A percentile compares a stretch with the other conserved stretches of the same genome.
These are phyloP conservation scores for Ptychobarbus kaznakovi DNA, from an alignment of 2,797 vertebrate genomes.

Conservation along the genomic window DNA sequence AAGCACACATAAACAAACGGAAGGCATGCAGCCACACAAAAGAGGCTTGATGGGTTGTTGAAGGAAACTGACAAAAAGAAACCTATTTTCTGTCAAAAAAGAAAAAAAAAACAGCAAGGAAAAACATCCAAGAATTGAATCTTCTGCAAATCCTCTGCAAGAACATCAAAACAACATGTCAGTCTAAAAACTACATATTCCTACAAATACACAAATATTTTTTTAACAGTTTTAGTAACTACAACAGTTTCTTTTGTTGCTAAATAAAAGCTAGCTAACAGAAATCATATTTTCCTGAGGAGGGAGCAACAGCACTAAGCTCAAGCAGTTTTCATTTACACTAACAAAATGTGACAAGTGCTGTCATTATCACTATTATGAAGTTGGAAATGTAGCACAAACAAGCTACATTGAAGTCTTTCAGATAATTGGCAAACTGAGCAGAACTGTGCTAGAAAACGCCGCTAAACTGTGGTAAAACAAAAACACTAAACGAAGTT, in stretches of 20 bases:
- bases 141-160: not conserved
- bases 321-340: not conserved
- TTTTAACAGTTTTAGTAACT: not conserved
- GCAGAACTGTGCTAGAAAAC: not conserved
- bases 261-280: not conserved
- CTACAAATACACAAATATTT: not conserved
- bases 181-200: not conserved
- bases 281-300: not conserved
- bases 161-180: not conserved
- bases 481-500: too few species aligned
- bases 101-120: not conserved
- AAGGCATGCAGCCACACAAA: not conserved
- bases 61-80: conserved; percentile 13
- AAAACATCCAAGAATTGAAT: not conserved
- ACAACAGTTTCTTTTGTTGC: not conserved
- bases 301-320: not conserved
- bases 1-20: conserved; percentile 11
- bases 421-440: not conserved
- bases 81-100: not conserved
- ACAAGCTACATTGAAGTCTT: not conserved
- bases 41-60: conserved; percentile 7
- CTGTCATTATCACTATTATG: not conserved
- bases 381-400: not conserved
- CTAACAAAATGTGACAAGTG: not conserved
- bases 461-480: not conserved